Conservation (phyloP, 2,113 vertebrate species). For the Aegotheles bennettii region DNA sequence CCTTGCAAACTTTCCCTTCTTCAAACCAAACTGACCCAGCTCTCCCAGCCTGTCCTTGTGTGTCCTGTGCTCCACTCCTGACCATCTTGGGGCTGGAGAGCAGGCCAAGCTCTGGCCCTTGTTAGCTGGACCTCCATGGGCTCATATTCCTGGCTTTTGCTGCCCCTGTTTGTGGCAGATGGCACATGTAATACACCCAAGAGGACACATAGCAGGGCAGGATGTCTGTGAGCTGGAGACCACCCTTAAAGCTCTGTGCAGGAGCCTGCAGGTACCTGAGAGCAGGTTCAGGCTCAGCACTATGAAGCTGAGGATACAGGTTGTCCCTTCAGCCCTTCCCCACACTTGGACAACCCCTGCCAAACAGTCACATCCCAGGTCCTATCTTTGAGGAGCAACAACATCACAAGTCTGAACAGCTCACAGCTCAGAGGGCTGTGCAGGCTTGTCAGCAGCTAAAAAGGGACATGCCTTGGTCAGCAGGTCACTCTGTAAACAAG, state of each 20-base stretch:
- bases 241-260: background rate
- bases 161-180: background rate
- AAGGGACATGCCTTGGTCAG: background rate
- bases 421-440: background rate
- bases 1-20: background rate
- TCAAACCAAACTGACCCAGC: background rate
- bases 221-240: background rate
- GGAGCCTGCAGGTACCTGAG: background rate
- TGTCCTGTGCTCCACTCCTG: background rate
- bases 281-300: background rate
- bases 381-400: constrained; percentile 7
- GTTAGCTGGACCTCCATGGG: background rate
- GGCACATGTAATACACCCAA: background rate
- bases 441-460: background rate
- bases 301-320: background rate
- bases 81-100: background rate
- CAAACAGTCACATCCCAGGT: background rate
- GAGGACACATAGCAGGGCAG: background rate
- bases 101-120: background rate
- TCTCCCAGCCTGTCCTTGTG: background rate
- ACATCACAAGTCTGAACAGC: background rate
- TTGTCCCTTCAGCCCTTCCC: background rate
- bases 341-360: background rate
- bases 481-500: background rate
- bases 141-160: background rate